Percentiles rank a stretch among this genome's conserved stretches.
Conservation (phyloP, 2,888 invertebrate species). For the Athalia rosae region DNA sequence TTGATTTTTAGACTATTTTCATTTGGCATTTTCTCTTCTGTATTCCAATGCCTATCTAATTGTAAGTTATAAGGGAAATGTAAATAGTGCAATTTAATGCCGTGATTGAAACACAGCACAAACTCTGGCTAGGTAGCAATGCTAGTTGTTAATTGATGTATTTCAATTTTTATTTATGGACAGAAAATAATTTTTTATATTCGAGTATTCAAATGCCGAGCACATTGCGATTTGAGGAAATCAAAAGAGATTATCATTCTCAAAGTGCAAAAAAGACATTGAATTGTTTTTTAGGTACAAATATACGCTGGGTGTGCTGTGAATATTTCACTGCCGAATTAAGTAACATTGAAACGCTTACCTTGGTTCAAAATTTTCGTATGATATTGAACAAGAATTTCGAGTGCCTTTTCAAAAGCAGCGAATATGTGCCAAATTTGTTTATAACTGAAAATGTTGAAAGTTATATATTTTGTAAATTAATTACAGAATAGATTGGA, state of each 20-base stretch:
- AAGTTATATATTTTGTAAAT: conserved; percentile 13
- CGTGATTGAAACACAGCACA: conserved; percentile 33
- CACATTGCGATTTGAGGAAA: not conserved
- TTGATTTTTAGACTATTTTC: not conserved
- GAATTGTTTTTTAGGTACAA: conserved; percentile 41
- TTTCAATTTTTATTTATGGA: conserved; percentile 20
- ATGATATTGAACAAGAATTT: conserved; percentile 19
- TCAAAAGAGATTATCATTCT: conserved; percentile 26
- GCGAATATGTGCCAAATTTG: conserved; percentile 39
- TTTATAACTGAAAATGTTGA: conserved; percentile 2
- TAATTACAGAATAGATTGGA: conserved; percentile 16
- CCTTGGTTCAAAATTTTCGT: not conserved
- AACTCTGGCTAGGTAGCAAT: conserved; percentile 34
- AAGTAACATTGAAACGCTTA: not conserved
- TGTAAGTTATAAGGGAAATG: conserved; percentile 37
- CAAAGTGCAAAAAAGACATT: conserved; percentile 37
- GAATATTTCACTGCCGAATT: conserved; percentile 3
- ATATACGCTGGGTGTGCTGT: conserved; percentile 22
- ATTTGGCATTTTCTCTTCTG: conserved; percentile 37
- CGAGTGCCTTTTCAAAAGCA: conserved; percentile 18
- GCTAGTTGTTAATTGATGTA: conserved; percentile 32
- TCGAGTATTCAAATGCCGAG: not conserved
- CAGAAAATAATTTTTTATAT: conserved; percentile 4
- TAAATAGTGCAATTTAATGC: conserved; percentile 45
- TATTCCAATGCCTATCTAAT: conserved; percentile 15